Evolutionary conservation across 2,888 invertebrate genomes (phyloP).

Genomic region (Euzophera pinguis): DNA sequence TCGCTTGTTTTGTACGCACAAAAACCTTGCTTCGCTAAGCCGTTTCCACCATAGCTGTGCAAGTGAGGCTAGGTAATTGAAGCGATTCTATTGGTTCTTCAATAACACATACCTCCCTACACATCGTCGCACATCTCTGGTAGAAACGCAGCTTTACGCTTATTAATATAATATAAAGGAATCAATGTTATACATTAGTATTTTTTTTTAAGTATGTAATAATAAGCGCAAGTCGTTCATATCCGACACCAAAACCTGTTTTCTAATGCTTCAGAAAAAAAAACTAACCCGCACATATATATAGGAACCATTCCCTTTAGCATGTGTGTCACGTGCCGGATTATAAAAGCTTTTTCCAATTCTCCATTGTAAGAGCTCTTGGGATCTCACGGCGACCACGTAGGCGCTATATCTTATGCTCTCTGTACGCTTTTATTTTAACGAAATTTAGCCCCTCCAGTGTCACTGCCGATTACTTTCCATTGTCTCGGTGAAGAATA

Average conservation of each 20-base stretch:
- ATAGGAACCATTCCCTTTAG: constrained; percentile 51
- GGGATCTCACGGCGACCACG: constrained; percentile 72
- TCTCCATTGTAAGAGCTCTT: constrained; percentile 71
- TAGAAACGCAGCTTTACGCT: no score
- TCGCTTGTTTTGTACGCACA: no score
- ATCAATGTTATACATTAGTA: no score
- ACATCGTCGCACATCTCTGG: no score
- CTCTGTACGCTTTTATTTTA: constrained; percentile 78
- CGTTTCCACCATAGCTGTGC: no score
- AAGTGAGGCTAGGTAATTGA: no score
- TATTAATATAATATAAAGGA: no score
- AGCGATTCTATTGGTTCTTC: no score
- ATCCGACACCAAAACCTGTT: not conserved
- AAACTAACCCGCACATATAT: constrained; percentile 40
- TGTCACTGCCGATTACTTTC: constrained; percentile 75
- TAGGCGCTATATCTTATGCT: constrained; percentile 77
- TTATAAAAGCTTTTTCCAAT: constrained; percentile 81
- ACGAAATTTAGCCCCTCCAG: constrained; percentile 74
- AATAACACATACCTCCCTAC: no score
- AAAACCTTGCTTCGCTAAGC: no score
- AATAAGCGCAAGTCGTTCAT: not conserved
- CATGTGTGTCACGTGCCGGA: constrained; percentile 77
- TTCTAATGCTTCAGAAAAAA: constrained; percentile 41
- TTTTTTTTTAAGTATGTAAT: no score
- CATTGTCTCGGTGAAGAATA: constrained; percentile 64